These are phyloP conservation scores for Corythoichthys haematopterus DNA, from an alignment of 2,113 vertebrate genomes.

Conservation along the genomic window DNA sequence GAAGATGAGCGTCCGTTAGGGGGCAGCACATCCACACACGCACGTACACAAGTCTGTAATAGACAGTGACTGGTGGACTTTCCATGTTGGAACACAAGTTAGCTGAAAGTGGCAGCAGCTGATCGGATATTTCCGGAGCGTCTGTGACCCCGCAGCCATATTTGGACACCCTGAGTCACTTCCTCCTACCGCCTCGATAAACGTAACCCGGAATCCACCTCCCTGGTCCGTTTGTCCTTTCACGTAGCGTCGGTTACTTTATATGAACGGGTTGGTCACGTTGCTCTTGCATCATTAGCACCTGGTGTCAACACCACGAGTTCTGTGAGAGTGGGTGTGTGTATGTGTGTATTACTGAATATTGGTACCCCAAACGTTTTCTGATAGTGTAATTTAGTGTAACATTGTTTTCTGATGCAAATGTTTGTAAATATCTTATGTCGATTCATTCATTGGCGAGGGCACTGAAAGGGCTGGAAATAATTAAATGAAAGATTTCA, in stretches of 20 bases:
- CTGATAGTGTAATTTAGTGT: too few species aligned
- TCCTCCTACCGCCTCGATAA: background rate
- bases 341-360: background rate
- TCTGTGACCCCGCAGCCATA: conserved; percentile 4
- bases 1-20: background rate
- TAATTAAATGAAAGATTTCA: too few species aligned
- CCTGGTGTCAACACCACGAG: background rate
- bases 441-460: too few species aligned
- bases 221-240: background rate
- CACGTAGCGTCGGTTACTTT: background rate
- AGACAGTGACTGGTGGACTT: conserved; percentile 18
- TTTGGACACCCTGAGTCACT: conserved; percentile 9
- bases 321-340: background rate
- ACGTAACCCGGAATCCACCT: background rate
- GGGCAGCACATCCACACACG: background rate
- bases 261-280: background rate
- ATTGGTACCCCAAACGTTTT: too few species aligned
- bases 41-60: background rate
- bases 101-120: conserved; percentile 30
- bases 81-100: background rate
- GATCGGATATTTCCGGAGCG: conserved; percentile 31
- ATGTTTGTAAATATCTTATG: too few species aligned
- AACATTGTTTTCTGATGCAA: too few species aligned
- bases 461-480: too few species aligned
- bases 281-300: conserved; percentile 15